Evolutionary conservation across 2,797 vertebrate genomes (phyloP).

Genomic region (Cynodonichthys magdalenae): DNA sequence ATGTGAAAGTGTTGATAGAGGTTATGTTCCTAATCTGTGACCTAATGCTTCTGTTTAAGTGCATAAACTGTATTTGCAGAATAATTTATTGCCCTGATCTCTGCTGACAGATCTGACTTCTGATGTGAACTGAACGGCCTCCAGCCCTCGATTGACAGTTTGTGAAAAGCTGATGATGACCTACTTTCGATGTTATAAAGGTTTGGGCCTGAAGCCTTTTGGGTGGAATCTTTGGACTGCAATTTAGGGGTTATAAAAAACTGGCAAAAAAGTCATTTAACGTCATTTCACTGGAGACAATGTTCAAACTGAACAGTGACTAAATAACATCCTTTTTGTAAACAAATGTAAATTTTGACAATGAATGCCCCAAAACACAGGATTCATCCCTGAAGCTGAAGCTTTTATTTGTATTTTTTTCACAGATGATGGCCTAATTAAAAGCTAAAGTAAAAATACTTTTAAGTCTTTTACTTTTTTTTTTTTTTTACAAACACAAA

Average conservation of each 20-base stretch:
- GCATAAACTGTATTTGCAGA: slow-evolving; percentile 9
- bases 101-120: slow-evolving; percentile 22
- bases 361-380: background rate
- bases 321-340: background rate
- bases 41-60: slow-evolving; percentile 29
- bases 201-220: slow-evolving; percentile 13
- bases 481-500: slow-evolving; percentile 4
- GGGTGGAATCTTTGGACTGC: background rate
- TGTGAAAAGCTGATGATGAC: slow-evolving; percentile 37
- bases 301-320: background rate
- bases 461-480: background rate
- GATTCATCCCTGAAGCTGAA: background rate
- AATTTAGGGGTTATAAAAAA: background rate
- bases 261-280: background rate
- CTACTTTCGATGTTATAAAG: slow-evolving; percentile 33
- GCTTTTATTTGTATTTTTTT: background rate
- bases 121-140: slow-evolving; percentile 32
- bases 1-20: slow-evolving; percentile 24
- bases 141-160: slow-evolving; percentile 37
- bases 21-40: slow-evolving; percentile 33
- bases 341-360: background rate
- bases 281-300: too few species aligned
- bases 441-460: slow-evolving; percentile 11
- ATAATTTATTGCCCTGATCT: slow-evolving; percentile 28
- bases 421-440: slow-evolving; percentile 17